These are phyloP conservation scores for Heliconius charithonia DNA, from an alignment of 2,888 invertebrate genomes.

Conservation along the genomic window DNA sequence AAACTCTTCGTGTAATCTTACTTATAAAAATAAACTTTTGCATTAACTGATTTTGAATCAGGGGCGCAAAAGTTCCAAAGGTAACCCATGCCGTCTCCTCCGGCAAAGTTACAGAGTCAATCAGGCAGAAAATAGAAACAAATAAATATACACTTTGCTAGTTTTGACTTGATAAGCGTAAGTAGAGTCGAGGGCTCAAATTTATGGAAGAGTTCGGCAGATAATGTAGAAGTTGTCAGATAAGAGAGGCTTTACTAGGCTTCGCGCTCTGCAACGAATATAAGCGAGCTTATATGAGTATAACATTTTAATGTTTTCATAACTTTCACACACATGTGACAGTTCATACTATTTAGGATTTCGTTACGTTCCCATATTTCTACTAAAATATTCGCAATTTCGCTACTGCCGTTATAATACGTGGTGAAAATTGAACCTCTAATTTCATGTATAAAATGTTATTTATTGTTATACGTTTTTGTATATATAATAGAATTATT, in stretches of 20 bases:
- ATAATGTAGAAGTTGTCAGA: conserved; percentile 79
- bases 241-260: conserved; percentile 72
- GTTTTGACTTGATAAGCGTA: conserved; percentile 79
- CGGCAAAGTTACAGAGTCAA: conserved; percentile 72
- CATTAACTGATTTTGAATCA: conserved; percentile 84
- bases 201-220: conserved; percentile 75
- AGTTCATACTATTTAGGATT: conserved; percentile 42
- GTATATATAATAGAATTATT: neutral
- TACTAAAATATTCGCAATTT: conserved; percentile 21
- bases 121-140: conserved; percentile 80
- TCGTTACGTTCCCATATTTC: conserved; percentile 37
- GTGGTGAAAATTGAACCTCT: neutral
- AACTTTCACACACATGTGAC: conserved; percentile 44
- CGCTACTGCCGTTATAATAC: conserved; percentile 6
- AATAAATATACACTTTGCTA: conserved; percentile 79
- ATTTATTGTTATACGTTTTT: neutral
- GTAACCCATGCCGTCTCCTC: conserved; percentile 67
- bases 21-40: conserved; percentile 85
- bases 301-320: conserved; percentile 56
- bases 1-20: conserved; percentile 82
- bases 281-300: conserved; percentile 52
- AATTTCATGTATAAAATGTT: neutral
- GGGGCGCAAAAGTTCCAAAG: conserved; percentile 70
- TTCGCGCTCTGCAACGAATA: conserved; percentile 56
- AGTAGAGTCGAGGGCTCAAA: conserved; percentile 70